phyloP scores from a whole-genome alignment of 2,888 invertebrate genomes.

The Allacma fusca region DNA sequence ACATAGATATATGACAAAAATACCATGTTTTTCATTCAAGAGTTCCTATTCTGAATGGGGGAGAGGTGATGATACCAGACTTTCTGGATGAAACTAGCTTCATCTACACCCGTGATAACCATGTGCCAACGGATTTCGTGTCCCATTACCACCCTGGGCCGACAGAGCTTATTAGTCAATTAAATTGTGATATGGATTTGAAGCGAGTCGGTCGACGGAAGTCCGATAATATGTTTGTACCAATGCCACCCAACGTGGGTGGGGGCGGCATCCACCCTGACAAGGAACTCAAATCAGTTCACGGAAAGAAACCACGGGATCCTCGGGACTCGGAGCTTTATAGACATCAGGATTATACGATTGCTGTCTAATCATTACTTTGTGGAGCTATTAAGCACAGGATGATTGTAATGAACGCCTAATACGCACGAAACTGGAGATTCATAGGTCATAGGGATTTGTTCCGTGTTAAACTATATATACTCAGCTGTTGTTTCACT shows the following conservation, averaged over 20 bases:
- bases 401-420: too few relatives aligned
- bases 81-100: conserved; percentile 32
- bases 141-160: neutral
- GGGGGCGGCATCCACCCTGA: neutral
- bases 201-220: conserved; percentile 17
- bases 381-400: too few relatives aligned
- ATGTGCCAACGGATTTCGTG: neutral
- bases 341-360: conserved; percentile 35
- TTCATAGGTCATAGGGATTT: too few relatives aligned
- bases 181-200: conserved; percentile 20
- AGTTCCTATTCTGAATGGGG: neutral
- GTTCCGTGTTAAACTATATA: too few relatives aligned
- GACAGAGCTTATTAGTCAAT: conserved; percentile 10
- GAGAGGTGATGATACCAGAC: conserved; percentile 4
- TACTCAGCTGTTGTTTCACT: too few relatives aligned
- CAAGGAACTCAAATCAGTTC: too few relatives aligned
- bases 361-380: conserved; percentile 25
- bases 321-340: neutral
- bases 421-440: too few relatives aligned
- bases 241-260: neutral
- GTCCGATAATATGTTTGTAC: conserved; percentile 13
- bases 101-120: neutral
- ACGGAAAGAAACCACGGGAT: neutral
- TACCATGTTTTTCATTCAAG: neutral
- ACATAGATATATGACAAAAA: too few relatives aligned